Conservation (phyloP, 2,888 invertebrate species). For the Gymnocheta viridis region DNA sequence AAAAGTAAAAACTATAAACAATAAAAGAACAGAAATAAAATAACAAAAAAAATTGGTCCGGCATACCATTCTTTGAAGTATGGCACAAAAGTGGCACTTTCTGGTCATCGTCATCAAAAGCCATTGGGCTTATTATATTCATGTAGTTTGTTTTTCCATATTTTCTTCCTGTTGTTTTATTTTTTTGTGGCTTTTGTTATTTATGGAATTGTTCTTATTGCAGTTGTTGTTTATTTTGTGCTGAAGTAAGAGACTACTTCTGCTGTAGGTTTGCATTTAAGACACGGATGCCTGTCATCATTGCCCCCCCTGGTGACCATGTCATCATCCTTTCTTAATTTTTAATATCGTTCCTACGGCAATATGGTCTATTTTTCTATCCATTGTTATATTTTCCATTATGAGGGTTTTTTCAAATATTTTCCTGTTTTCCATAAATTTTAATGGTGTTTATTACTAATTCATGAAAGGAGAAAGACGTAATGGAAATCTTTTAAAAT, state of each 20-base stretch:
- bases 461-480: conserved; percentile 5
- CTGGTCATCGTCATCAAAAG: conserved; percentile 57
- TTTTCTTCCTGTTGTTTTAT: not conserved
- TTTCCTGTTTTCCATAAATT: not conserved
- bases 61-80: not conserved
- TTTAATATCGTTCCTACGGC: conserved; percentile 9
- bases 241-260: conserved; percentile 6
- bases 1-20: not conserved
- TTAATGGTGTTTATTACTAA: conserved; percentile 42
- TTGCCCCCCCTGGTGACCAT: conserved; percentile 55
- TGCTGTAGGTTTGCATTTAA: conserved; percentile 38
- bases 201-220: conserved; percentile 16
- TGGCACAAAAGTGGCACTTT: conserved; percentile 60
- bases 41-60: not conserved
- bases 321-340: conserved; percentile 34
- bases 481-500: conserved; percentile 1
- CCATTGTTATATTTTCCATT: conserved; percentile 37
- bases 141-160: not conserved
- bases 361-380: conserved; percentile 14
- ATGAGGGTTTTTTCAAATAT: not conserved
- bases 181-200: conserved; percentile 47
- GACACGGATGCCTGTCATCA: conserved; percentile 32
- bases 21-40: not conserved
- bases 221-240: conserved; percentile 7
- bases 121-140: conserved; percentile 23